phyloP scores from a whole-genome alignment of 2,888 invertebrate genomes.

The Drosophila affinis region DNA sequence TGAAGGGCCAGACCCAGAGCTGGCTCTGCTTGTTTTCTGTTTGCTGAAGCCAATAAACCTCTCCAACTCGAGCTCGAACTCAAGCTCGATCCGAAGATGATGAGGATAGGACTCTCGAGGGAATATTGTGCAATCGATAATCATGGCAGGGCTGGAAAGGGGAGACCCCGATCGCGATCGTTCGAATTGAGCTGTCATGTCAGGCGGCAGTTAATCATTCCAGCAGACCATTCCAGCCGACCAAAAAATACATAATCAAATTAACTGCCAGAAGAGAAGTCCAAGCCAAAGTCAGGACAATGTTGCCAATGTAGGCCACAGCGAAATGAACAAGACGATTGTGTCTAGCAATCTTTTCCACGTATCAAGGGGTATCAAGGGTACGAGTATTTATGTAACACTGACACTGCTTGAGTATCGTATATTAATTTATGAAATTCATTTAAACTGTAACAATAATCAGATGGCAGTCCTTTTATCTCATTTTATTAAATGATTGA shows the following conservation, averaged over 20 bases:
- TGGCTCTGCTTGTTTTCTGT: constrained; percentile 58
- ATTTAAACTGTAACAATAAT: too few relatives aligned
- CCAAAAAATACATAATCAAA: constrained; percentile 70
- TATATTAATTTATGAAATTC: too few relatives aligned
- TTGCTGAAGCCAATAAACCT: constrained; percentile 59
- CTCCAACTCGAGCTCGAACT: too few relatives aligned
- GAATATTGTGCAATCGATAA: constrained; percentile 80
- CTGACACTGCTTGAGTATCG: background rate
- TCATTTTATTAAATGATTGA: too few relatives aligned
- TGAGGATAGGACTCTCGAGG: constrained; percentile 45
- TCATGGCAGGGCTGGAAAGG: constrained; percentile 57
- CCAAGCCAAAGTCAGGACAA: constrained; percentile 58
- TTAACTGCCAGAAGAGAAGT: constrained; percentile 73
- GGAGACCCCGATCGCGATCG: constrained; percentile 41
- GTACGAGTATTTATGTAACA: background rate
- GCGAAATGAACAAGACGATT: constrained; percentile 43
- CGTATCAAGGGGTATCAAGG: constrained; percentile 11
- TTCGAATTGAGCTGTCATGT: constrained; percentile 83
- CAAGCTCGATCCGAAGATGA: constrained; percentile 33
- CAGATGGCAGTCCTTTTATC: too few relatives aligned
- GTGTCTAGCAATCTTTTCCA: constrained; percentile 41
- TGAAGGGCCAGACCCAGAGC: constrained; percentile 54
- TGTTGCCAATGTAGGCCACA: constrained; percentile 60
- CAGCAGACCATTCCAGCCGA: constrained; percentile 52
- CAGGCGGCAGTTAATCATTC: constrained; percentile 82